phyloP scores from a whole-genome alignment of 2,888 invertebrate genomes.

The Cheilosia soror region DNA sequence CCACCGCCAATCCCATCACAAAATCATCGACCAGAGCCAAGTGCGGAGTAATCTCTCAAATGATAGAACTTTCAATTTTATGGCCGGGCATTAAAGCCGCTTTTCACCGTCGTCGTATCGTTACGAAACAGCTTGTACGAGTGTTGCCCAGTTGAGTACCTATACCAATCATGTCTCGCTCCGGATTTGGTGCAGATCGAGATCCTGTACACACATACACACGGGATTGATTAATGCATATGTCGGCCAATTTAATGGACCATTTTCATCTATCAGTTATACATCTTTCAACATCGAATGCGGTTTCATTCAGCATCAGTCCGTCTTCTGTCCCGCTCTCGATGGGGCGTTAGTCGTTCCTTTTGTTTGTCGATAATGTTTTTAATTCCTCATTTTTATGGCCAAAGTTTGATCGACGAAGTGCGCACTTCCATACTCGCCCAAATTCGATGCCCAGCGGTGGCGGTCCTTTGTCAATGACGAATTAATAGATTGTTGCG shows the following conservation, averaged over 20 bases:
- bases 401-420: slow-evolving; percentile 18
- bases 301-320: neutral
- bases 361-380: slow-evolving; percentile 43
- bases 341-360: slow-evolving; percentile 41
- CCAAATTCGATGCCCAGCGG: slow-evolving; percentile 44
- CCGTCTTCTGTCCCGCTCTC: neutral
- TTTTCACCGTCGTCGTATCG: slow-evolving; percentile 48
- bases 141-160: neutral
- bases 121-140: slow-evolving; percentile 8
- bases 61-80: slow-evolving; percentile 44
- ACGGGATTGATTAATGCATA: neutral
- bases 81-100: slow-evolving; percentile 45
- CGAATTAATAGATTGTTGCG: slow-evolving; percentile 68
- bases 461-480: slow-evolving; percentile 54
- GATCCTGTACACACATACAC: neutral
- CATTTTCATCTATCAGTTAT: slow-evolving; percentile 48
- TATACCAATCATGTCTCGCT: neutral
- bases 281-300: slow-evolving; percentile 14
- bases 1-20: slow-evolving; percentile 21
- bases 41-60: neutral
- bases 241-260: slow-evolving; percentile 64
- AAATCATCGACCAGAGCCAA: slow-evolving; percentile 4
- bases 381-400: slow-evolving; percentile 58
- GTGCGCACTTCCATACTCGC: neutral
- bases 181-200: slow-evolving; percentile 7